Evolutionary conservation across 2,888 invertebrate genomes (phyloP).

Genomic region (Eupithecia dodoneata): DNA sequence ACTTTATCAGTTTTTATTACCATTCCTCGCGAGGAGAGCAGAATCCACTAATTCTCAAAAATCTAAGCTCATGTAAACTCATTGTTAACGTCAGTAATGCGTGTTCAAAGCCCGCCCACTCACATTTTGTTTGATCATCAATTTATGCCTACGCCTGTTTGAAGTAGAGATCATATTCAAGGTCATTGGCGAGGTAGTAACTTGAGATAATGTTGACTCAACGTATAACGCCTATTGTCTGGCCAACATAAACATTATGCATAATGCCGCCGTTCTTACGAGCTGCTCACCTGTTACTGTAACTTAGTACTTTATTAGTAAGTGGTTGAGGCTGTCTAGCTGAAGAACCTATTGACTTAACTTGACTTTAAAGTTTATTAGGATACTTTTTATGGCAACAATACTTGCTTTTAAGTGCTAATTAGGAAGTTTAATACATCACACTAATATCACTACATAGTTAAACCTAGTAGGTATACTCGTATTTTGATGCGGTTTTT

Average conservation of each 20-base stretch:
- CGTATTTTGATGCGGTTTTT: no score
- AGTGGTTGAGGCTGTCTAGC: no score
- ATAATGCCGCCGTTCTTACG: neutral
- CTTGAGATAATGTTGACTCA: constrained; percentile 25
- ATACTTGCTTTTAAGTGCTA: no score
- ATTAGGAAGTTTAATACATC: no score
- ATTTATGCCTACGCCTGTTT: constrained; percentile 19
- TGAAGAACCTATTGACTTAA: neutral
- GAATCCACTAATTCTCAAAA: neutral
- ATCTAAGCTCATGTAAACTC: neutral
- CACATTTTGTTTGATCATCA: constrained; percentile 23
- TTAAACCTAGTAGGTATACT: no score
- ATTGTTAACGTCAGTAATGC: neutral
- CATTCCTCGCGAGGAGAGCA: no score
- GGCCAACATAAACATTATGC: neutral
- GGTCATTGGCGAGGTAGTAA: constrained; percentile 31
- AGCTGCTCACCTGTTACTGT: constrained; percentile 8
- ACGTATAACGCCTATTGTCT: constrained; percentile 11
- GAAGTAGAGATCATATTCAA: constrained; percentile 24
- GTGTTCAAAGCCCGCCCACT: constrained; percentile 12
- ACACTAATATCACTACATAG: no score
- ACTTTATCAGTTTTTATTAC: neutral
- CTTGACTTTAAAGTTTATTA: neutral
- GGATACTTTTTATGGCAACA: neutral
- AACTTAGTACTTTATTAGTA: no score